These are phyloP conservation scores for Wasmannia auropunctata DNA, from an alignment of 1,140 invertebrate species.

Conservation along the genomic window DNA sequence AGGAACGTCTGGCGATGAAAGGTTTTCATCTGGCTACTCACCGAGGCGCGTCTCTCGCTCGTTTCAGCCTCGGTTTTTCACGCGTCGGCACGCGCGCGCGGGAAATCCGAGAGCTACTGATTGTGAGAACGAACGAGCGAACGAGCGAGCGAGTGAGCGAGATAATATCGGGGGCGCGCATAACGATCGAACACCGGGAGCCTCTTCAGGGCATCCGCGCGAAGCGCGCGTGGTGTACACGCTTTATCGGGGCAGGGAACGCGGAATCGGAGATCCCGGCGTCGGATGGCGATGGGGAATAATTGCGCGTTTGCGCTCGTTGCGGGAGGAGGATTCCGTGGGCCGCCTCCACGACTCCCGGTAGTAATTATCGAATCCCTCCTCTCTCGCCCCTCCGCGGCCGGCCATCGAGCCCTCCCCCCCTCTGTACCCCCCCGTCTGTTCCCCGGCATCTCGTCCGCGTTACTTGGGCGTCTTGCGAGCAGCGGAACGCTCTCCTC, in stretches of 20 bases:
- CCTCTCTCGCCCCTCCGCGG: slow-evolving; percentile 62
- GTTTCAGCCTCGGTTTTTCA: slow-evolving; percentile 16
- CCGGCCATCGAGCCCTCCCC: slow-evolving; percentile 11
- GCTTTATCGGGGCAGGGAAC: slow-evolving; percentile 74
- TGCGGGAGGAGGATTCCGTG: slow-evolving; percentile 82
- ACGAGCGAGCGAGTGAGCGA: slow-evolving; percentile 56
- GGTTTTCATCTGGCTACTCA: background rate
- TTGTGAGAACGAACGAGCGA: slow-evolving; percentile 39
- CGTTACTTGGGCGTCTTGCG: slow-evolving; percentile 36
- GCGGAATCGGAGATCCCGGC: slow-evolving; percentile 80
- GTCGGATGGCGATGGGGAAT: slow-evolving; percentile 80
- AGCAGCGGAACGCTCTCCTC: background rate
- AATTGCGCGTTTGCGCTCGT: slow-evolving; percentile 85
- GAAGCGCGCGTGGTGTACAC: slow-evolving; percentile 51
- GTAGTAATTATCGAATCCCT: slow-evolving; percentile 85
- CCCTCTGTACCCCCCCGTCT: too few species aligned
- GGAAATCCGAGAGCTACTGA: slow-evolving; percentile 28
- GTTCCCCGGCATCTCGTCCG: background rate
- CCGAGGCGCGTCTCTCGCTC: background rate
- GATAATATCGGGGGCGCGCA: slow-evolving; percentile 54
- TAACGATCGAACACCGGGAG: slow-evolving; percentile 68
- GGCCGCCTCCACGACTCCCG: slow-evolving; percentile 84
- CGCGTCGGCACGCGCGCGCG: slow-evolving; percentile 47
- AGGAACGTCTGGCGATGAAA: background rate
- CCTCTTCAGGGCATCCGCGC: slow-evolving; percentile 49